A percentile compares a stretch with the other conserved stretches of the same genome.
Evolutionary conservation across 2,888 invertebrate species (phyloP).

Genomic region (Euphydryas editha): DNA sequence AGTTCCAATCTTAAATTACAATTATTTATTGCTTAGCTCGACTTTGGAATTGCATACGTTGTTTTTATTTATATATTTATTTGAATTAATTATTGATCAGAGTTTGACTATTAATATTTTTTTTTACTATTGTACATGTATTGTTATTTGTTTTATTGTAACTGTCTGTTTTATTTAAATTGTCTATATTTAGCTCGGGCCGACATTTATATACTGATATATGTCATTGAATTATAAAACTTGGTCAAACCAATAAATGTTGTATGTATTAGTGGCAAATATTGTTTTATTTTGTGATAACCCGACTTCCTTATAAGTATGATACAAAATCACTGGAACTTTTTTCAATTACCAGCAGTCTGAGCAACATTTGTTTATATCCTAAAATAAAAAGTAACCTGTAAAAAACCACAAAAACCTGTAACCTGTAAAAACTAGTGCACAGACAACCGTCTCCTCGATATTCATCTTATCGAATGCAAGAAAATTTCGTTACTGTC

Average conservation of each 20-base stretch:
- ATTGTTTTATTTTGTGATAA: conserved; percentile 10
- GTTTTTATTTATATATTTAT: neutral
- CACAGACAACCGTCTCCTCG: no score
- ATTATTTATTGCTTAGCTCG: neutral
- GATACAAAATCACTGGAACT: neutral
- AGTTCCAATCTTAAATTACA: neutral
- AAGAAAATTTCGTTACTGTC: no score
- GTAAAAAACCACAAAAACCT: no score
- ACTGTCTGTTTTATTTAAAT: neutral
- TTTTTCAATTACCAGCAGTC: neutral
- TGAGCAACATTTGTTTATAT: no score
- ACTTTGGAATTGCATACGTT: neutral
- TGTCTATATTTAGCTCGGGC: neutral
- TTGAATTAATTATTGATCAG: neutral
- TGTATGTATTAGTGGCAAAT: conserved; percentile 10
- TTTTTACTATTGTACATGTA: neutral
- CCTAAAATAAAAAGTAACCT: no score
- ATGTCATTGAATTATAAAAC: neutral
- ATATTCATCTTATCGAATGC: no score
- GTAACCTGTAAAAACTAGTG: no score
- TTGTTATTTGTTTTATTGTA: neutral
- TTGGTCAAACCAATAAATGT: conserved; percentile 17
- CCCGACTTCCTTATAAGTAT: neutral
- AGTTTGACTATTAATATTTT: neutral
- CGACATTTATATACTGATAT: conserved; percentile 5